Percentiles rank a stretch among this genome's conserved stretches.
phyloP scores from a whole-genome alignment of 2,888 invertebrate species.

The Thereva nobilitata region DNA sequence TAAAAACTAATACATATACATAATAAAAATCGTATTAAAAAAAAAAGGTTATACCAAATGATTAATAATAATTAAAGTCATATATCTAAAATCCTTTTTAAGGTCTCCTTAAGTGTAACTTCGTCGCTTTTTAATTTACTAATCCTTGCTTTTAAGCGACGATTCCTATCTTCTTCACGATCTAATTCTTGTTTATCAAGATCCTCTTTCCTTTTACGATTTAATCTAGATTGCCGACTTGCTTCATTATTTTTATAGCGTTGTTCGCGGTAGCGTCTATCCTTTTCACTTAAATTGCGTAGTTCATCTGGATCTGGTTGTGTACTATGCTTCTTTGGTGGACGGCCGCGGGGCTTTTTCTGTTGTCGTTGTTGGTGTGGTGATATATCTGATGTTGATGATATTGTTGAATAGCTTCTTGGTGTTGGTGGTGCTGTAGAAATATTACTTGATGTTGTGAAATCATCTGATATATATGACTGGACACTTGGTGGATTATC shows the following conservation, averaged over 20 bases:
- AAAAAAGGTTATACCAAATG: no score
- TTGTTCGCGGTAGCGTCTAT: constrained; percentile 67
- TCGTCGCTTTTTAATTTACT: no score
- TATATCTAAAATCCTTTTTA: no score
- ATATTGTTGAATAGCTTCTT: background rate
- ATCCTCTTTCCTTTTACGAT: constrained; percentile 66
- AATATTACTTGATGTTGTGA: constrained; percentile 8
- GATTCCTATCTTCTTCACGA: no score
- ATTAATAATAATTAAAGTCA: no score
- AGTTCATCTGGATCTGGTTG: constrained; percentile 41
- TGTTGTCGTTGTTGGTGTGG: background rate
- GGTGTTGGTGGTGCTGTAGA: constrained; percentile 34
- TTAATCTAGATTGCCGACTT: constrained; percentile 73
- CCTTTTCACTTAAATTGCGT: constrained; percentile 55
- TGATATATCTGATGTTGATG: background rate
- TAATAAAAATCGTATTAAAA: no score
- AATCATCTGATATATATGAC: constrained; percentile 11
- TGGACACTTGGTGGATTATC: constrained; percentile 12
- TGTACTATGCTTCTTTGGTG: constrained; percentile 57
- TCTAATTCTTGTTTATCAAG: constrained; percentile 55
- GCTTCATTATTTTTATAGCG: constrained; percentile 80
- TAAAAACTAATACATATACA: no score
- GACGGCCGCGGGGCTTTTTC: constrained; percentile 59
- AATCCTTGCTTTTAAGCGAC: no score
- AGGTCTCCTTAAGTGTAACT: no score